Base-by-base conservation (phyloP, 2,888 invertebrate genomes). In the Eutolmus rufibarbis region DNA sequence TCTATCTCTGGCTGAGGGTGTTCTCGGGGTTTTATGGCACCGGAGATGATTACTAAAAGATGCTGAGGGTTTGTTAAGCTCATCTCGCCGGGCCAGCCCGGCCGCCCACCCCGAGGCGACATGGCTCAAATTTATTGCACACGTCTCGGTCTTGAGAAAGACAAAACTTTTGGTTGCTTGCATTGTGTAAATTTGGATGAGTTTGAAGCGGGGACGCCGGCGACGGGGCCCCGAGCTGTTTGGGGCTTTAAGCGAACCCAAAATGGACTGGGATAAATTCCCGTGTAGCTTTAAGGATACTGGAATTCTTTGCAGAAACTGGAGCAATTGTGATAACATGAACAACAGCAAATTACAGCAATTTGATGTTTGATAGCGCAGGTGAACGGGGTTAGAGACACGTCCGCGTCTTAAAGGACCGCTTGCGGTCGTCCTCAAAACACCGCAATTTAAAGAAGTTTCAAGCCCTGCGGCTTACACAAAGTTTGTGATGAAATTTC, bases 1-100 rank as follows among this genome's bases (percentile, higher is more conserved):
- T 85, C 85, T 85, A 85, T 85, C 85, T 85, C 34, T 19, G 12
- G 85, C 23, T 85, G 43, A 85, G 85, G 74, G 74, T 85, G 74
- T 85, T 85, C 85, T 34, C 9, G 85, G 85, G 82, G 74, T 85
- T 85, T 85, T 85, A 85, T 85, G 74, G 85, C 43, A 85, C 74
- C 85, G 74, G 66, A 85, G 85, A 74, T 85, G 85, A 85, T 85
- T 85, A 85, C 85, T 85, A 74, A 85, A 85, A 85, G 85, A 85
- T 85, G 85, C 43, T 85, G 43, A 74, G 85, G 85, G 85, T 74
- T 85, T 74, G 85, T 74, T 74, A 74, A 74, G 85, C 85, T 85
- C 74, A 74, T 74, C 74, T 85, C 57, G 40, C 28, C 74, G 74
- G 31, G n/a, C 28, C 14, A 14, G 43, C 57, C 23, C 57, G 16